Base-by-base conservation (phyloP, 2,797 vertebrate genomes). In the Rhadinocentrus ornatus region DNA sequence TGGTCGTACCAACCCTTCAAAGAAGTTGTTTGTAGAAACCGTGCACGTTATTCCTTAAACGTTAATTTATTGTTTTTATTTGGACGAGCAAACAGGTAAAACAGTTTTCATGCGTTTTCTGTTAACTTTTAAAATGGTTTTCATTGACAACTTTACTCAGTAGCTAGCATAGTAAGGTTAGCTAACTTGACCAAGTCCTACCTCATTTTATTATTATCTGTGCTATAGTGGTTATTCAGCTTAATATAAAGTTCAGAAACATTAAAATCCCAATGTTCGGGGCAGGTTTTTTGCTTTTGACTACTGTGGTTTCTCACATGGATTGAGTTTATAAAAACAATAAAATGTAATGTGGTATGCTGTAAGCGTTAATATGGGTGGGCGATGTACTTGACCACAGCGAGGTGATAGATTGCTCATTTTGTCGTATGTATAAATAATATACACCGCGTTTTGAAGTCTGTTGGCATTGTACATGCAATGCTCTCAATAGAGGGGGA, bases 11-110 rank as follows among this genome's bases (percentile, higher is more conserved):
- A 76, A 73, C 73, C 86, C 5, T 55, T 39, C 52, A 15, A 34
- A 81, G 67, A 86, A 81, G 50, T 86, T 89, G 84, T 71, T 80
- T 77, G 29, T 71, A 73, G 76, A 68, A 84, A 89, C 81, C 84
- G 62, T 83, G 75, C 54, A 41, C 57, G 27, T 62, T 75, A 57
- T 67, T 83, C 56, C 41, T 62, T 37, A 61, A 82, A 82, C 82
- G 53, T 57, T 3, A 65, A 39, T 74, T 88, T 90, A 66, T 77
- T 69, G 73, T 66, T 89, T 86, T 80, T 41, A 78, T 71, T 88
- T 69, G 81, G 86, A 90, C 74, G 44, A 80, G 66, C 62, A 82
- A 73, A 90, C 85, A 94, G 93, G 93, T 93, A 91, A 89, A 66
- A 22, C 39, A 4, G 1, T 10, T 32, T 73, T 83, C 62, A 13